Evolutionary conservation across 2,113 vertebrate genomes (phyloP), one percentile per base, ranked within the genome.

Genomic region (Brevimyrus niger): DNA sequence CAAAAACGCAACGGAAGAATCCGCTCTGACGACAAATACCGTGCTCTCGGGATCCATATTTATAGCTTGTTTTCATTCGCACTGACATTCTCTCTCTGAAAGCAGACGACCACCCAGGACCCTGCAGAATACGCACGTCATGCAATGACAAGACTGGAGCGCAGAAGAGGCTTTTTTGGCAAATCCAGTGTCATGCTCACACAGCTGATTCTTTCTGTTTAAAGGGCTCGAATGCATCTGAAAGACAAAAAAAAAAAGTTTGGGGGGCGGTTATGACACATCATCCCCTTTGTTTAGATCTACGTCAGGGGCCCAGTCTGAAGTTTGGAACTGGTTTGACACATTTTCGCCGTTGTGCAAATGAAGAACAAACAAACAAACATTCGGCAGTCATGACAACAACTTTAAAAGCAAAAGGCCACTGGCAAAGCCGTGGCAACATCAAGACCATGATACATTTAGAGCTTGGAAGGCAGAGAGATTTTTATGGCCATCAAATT

Each of bases 371-470:
- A 89, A 91, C 80, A 91, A 89, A 88, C 88, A 88, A 73, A 73
- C 61, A 73, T 38, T 89, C 82, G 85, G 89, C 48, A 89, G 88
- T 90, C 88, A 89, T 87, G 93, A 91, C 83, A 92, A 91, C 83
- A 55, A 82, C 44, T 86, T 48, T 17, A 80, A 90, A 89, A 92
- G 55, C 93, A 91, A 91, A 83, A 91, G 89, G 91, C 92, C 84
- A 90, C 84, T 76, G 93, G 90, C 89, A 87, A 91, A 88, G 87
- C 46, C 23, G 69, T 89, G 91, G 90, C 92, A 92, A 95, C 92
- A 90, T 95, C 95, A 93, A 92, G 91, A 91, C 94, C 95, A 90
- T 93, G 89, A 80, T 89, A 89, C 94, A 94, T 94, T 94, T 91
- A 94, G 92, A 93, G 94, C 93, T 94, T 88, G 89, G 83, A 50